Evolutionary conservation across 2,888 invertebrate genomes (phyloP).

Genomic region (Scaptomyza parva): DNA sequence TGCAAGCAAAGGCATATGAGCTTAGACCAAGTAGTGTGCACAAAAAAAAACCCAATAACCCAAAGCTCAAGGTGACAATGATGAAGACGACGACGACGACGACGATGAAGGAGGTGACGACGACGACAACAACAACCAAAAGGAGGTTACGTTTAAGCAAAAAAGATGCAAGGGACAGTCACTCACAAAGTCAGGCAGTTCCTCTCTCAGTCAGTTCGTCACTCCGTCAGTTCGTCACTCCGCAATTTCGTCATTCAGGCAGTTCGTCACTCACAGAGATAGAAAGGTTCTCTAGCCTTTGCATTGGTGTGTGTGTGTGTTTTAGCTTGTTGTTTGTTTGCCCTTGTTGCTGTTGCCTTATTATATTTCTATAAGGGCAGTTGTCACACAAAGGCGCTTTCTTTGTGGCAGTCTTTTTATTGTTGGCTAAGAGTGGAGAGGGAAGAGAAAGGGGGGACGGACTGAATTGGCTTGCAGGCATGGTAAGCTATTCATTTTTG

Average conservation of each 20-base stretch:
- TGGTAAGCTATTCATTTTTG: conserved; percentile 69
- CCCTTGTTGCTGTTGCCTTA: conserved; percentile 67
- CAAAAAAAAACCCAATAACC: conserved; percentile 79
- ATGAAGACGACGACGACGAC: conserved; percentile 56
- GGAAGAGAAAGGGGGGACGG: neutral
- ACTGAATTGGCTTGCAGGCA: conserved; percentile 22
- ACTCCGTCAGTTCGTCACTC: conserved; percentile 9
- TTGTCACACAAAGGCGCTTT: conserved; percentile 51
- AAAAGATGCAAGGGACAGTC: conserved; percentile 39
- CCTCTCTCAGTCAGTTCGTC: neutral
- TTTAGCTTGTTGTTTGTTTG: conserved; percentile 56
- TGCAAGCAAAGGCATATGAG: conserved; percentile 60
- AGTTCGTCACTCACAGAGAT: conserved; percentile 6
- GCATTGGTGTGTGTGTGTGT: conserved; percentile 25
- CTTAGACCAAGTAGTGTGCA: conserved; percentile 66
- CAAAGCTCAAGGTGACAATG: conserved; percentile 78
- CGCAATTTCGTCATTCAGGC: conserved; percentile 26
- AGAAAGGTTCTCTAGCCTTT: conserved; percentile 18
- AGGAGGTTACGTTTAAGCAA: conserved; percentile 47
- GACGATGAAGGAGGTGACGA: conserved; percentile 2
- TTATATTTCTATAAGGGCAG: conserved; percentile 69
- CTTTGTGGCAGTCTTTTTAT: conserved; percentile 65
- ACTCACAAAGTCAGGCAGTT: conserved; percentile 18
- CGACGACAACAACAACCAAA: too few species aligned
- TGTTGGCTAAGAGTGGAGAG: conserved; percentile 52